phyloP scores from a whole-genome alignment of 2,888 invertebrate genomes.

The Lagria hirta region DNA sequence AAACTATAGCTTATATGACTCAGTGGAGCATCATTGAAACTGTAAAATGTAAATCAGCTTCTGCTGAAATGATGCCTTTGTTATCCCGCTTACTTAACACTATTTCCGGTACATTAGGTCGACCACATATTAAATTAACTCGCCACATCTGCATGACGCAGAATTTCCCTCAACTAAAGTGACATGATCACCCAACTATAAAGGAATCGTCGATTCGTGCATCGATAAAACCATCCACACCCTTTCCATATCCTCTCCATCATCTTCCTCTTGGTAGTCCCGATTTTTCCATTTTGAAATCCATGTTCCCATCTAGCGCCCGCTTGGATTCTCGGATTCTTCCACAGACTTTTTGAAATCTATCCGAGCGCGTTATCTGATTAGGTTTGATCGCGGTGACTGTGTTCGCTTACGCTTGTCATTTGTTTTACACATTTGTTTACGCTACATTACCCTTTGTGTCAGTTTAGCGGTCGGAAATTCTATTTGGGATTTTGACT shows the following conservation, averaged over 20 bases:
- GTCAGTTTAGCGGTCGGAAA: slow-evolving; percentile 40
- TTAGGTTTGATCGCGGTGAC: slow-evolving; percentile 43
- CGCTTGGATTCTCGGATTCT: slow-evolving; percentile 9
- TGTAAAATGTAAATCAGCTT: no score
- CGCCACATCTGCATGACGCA: slow-evolving; percentile 42
- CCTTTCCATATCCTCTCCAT: slow-evolving; percentile 23
- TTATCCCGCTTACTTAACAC: slow-evolving; percentile 30
- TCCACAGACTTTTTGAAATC: slow-evolving; percentile 28
- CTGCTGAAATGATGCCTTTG: no score
- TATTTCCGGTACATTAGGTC: slow-evolving; percentile 46
- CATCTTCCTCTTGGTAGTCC: slow-evolving; percentile 7
- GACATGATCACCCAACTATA: slow-evolving; percentile 35
- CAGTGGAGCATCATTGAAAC: no score
- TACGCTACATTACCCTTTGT: slow-evolving; percentile 43
- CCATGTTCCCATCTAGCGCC: no score
- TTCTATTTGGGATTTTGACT: slow-evolving; percentile 35
- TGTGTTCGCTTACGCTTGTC: slow-evolving; percentile 43
- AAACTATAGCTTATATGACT: no score
- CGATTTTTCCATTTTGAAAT: no score
- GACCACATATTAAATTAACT: slow-evolving; percentile 44
- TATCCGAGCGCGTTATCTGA: slow-evolving; percentile 43
- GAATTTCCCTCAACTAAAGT: slow-evolving; percentile 41
- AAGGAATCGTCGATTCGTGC: slow-evolving; percentile 39
- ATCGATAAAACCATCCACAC: slow-evolving; percentile 39
- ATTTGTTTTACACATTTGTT: slow-evolving; percentile 46